Conservation (phyloP, 2,888 invertebrate species). For the Erpobdella octoculata region DNA sequence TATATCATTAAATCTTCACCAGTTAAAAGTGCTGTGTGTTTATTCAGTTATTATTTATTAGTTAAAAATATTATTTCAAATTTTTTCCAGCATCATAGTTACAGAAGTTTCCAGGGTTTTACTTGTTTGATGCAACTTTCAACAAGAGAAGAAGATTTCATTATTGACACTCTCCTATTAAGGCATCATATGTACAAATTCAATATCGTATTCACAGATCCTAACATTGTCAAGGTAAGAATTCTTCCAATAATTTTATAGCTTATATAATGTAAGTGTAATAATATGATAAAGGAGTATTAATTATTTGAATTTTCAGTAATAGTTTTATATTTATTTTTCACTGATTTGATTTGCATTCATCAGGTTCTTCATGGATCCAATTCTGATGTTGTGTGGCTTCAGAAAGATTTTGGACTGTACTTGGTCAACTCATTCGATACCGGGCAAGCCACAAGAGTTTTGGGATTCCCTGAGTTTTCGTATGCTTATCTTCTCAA, state of each 20-base stretch:
- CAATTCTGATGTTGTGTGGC: conserved; percentile 77
- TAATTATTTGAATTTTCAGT: not conserved
- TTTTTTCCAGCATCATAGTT: conserved; percentile 70
- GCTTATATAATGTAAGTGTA: too few relatives aligned
- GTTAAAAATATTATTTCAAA: not conserved
- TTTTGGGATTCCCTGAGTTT: conserved; percentile 63
- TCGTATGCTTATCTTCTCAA: conserved; percentile 65
- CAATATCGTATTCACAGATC: conserved; percentile 82
- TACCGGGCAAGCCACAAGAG: conserved; percentile 77
- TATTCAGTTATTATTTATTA: not conserved
- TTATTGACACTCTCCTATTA: conserved; percentile 78
- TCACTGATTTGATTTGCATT: not conserved
- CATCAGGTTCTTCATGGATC: conserved; percentile 81
- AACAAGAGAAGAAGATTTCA: conserved; percentile 68
- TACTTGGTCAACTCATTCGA: conserved; percentile 96
- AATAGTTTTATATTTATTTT: not conserved
- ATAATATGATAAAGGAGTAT: not conserved
- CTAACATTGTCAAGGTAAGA: conserved; percentile 73
- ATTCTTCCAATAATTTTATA: not conserved
- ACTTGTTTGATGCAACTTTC: conserved; percentile 92
- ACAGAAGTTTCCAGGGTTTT: conserved; percentile 82
- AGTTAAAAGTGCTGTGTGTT: too few relatives aligned
- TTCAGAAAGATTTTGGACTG: conserved; percentile 86
- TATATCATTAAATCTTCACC: too few relatives aligned
- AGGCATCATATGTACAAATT: conserved; percentile 71